Conservation (phyloP, 2,888 invertebrate genomes). For the Melipona beecheii region DNA sequence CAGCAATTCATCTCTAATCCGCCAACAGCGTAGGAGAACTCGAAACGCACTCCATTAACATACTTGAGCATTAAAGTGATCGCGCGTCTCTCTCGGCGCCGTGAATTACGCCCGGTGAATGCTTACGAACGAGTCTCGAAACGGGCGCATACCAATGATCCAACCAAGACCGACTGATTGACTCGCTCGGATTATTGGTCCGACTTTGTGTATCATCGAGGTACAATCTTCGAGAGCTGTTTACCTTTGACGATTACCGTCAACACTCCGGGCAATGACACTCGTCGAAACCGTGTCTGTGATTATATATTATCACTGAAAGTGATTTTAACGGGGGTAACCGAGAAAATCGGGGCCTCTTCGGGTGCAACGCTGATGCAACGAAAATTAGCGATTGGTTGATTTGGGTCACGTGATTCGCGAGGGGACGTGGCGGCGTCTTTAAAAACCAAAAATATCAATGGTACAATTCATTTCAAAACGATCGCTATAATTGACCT, state of each 20-base stretch:
- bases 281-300: too few species aligned
- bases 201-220: conserved; percentile 1
- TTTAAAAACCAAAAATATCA: not conserved
- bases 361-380: too few species aligned
- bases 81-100: conserved; percentile 54
- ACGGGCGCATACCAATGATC: conserved; percentile 51
- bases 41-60: conserved; percentile 73
- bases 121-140: conserved; percentile 51
- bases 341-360: too few species aligned
- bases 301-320: not conserved
- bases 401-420: too few species aligned
- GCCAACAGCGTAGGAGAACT: conserved; percentile 70
- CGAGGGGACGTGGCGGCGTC: not conserved
- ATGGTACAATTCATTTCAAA: too few species aligned
- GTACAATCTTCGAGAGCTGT: not conserved
- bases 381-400: too few species aligned
- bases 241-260: not conserved
- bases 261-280: too few species aligned
- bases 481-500: too few species aligned
- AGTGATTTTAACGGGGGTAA: too few species aligned
- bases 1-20: conserved; percentile 65
- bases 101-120: conserved; percentile 63
- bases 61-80: conserved; percentile 71
- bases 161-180: conserved; percentile 27
- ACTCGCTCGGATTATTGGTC: conserved; percentile 1